Base-by-base conservation (phyloP, 2,113 vertebrate species). In the Lycocorax pyrrhopterus region DNA sequence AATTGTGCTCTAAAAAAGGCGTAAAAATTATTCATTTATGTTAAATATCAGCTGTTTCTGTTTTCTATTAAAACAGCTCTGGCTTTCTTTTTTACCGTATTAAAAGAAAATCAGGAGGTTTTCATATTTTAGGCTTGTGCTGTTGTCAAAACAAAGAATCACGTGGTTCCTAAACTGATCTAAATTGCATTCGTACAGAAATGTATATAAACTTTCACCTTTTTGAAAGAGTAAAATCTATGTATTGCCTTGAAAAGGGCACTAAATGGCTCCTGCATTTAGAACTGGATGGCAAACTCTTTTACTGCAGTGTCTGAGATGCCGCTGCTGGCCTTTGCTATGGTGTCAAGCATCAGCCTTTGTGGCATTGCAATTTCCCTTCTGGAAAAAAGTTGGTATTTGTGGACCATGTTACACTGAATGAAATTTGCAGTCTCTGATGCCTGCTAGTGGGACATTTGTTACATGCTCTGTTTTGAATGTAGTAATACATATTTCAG, bases 401-500 rank as follows among this genome's bases (percentile, higher is more conserved):
- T 92, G 92, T 55, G 43, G 72, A 76, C 58, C 87, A 84, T 68
- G 91, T 93, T 93, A 89, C 81, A 69, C 72, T 84, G 89, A 96
- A 86, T 80, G 91, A 95, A 96, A 96, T 92, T 49, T 88, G 83
- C 90, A 96, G 88, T 93, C 95, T 93, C 93, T 97, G 92, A 96
- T 97, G 96, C 96, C 94, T 95, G 93, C 62, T 96, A 96, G 95
- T 94, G 94, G 94, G 92, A 88, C 90, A 52, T 96, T 97, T 97
- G 96, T 95, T 96, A 85, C 76, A 93, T 91, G 85, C 85, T 94
- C 69, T 73, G 47, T 90, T 96, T 80, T 72, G 78, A 96, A 95
- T 47, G 87, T 55, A 94, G 94, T 58, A 93, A 96, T 93, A 93
- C 88, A 94, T 95, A 96, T 97, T 97, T 92, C 94, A 96, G 82